Evolutionary conservation across 1,140 invertebrate genomes (phyloP).

Genomic region (Drosophila bocqueti): DNA sequence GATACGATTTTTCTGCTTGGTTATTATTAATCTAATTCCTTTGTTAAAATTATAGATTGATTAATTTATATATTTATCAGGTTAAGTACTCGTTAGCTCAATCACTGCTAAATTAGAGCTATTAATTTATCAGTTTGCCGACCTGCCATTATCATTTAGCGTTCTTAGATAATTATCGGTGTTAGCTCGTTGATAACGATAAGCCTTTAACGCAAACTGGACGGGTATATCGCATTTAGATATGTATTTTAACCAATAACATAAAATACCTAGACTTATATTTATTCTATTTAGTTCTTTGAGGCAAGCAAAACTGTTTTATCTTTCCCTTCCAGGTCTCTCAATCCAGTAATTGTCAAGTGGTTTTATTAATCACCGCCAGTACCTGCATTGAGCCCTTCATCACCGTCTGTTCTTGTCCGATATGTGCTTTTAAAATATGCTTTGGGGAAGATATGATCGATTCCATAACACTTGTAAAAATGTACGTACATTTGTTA

Average conservation of each 20-base stretch:
- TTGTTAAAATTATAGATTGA: not conserved
- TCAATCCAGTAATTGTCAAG: not conserved
- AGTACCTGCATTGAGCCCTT: not conserved
- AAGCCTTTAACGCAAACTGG: not conserved
- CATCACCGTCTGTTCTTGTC: not conserved
- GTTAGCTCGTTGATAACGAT: not conserved
- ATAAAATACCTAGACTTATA: not conserved
- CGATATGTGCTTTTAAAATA: not conserved
- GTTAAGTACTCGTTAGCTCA: not conserved
- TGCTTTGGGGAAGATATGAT: not conserved
- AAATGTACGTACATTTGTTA: not conserved
- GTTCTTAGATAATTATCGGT: not conserved
- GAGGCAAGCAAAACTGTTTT: not conserved
- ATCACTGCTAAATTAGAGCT: not conserved
- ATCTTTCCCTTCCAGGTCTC: not conserved
- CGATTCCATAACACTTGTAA: not conserved
- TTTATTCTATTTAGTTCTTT: not conserved
- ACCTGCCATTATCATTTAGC: not conserved
- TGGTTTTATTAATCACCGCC: not conserved
- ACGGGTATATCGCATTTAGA: not conserved
- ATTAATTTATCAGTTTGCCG: constrained; percentile 6
- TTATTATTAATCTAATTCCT: not conserved
- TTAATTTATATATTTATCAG: not conserved
- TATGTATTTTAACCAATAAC: not conserved
- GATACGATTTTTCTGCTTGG: no score